Evolutionary conservation across 2,113 vertebrate genomes (phyloP).

Genomic region (Melanerpes formicivorus): DNA sequence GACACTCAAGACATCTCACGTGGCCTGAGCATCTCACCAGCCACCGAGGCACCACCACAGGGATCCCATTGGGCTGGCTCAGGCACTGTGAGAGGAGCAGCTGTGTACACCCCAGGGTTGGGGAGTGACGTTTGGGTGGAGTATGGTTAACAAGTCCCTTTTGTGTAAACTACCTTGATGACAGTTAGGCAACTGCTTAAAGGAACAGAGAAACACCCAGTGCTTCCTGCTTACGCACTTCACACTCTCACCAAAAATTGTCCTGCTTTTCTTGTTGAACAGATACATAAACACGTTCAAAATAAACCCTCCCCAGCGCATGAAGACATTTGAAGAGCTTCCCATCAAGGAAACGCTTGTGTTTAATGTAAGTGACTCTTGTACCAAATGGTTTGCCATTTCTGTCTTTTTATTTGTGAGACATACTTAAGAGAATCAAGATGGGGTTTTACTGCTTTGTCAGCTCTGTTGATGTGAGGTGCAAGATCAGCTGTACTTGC

Average conservation of each 20-base stretch:
- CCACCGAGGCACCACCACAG: fast-evolving
- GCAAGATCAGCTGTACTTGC: background rate
- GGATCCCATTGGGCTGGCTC: background rate
- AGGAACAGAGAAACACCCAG: background rate
- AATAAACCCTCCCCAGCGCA: conserved; percentile 63
- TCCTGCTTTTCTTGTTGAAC: conserved; percentile 27
- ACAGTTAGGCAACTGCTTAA: background rate
- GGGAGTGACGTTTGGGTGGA: background rate
- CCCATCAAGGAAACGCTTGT: conserved; percentile 56
- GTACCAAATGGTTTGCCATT: background rate
- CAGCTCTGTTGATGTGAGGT: background rate
- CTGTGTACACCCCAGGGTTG: background rate
- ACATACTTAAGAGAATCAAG: background rate
- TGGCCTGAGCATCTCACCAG: background rate
- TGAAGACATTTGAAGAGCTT: conserved; percentile 79
- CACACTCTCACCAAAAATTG: background rate
- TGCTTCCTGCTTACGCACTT: background rate
- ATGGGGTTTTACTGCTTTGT: background rate
- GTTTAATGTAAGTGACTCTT: conserved; percentile 73
- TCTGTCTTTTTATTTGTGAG: background rate
- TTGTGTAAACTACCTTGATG: fast-evolving
- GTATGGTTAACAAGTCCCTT: background rate
- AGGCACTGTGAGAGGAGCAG: background rate
- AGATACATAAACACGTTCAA: conserved; percentile 79
- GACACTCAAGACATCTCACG: background rate